Conservation (phyloP, 2,113 vertebrate genomes). For the Meles meles region DNA sequence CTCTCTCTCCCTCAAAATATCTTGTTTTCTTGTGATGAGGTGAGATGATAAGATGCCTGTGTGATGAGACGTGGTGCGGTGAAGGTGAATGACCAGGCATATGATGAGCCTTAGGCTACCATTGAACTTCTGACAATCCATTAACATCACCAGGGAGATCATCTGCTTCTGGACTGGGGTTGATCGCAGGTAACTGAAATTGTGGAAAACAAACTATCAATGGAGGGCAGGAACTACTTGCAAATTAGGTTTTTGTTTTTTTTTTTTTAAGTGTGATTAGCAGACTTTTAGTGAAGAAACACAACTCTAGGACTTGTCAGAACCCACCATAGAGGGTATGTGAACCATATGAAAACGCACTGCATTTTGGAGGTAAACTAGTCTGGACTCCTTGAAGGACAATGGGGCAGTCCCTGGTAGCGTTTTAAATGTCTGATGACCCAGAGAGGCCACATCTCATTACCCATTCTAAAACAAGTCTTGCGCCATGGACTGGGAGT, state of each 20-base stretch:
- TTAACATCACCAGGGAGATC: not conserved
- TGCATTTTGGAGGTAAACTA: not conserved
- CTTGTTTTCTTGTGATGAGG: not conserved
- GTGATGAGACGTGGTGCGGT: not conserved
- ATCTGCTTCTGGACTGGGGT: not conserved
- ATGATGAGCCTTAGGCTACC: not conserved
- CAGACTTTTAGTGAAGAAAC: not conserved
- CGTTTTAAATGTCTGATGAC: not conserved
- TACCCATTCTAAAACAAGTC: not conserved
- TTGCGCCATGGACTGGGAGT: fast-evolving
- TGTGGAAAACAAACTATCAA: not conserved
- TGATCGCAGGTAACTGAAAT: not conserved
- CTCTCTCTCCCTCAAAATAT: not conserved
- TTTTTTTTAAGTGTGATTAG: not conserved
- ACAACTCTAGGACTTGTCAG: not conserved
- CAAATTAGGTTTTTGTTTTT: not conserved
- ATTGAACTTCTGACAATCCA: not conserved
- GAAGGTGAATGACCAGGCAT: not conserved
- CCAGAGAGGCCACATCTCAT: not conserved
- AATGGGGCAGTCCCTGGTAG: not conserved
- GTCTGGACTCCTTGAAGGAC: not conserved
- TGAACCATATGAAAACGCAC: no score
- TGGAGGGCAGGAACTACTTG: not conserved
- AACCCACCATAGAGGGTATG: not conserved
- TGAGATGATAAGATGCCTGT: not conserved